Conservation (phyloP, 2,113 vertebrate genomes). For the Aplodontia rufa region DNA sequence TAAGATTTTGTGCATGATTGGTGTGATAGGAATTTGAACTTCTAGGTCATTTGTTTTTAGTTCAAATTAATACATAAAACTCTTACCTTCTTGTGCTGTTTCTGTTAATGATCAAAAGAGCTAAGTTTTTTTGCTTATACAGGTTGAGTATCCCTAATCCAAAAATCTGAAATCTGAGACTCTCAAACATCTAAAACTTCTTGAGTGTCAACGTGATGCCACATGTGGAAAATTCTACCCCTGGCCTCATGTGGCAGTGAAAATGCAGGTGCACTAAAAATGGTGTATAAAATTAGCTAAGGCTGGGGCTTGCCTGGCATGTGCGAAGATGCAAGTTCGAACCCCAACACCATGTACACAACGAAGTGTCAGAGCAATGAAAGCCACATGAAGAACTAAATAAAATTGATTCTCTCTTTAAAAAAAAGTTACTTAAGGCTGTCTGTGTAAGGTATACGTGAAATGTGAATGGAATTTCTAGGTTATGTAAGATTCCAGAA, state of each 20-base stretch:
- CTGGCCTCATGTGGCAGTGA: background rate
- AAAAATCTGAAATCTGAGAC: background rate
- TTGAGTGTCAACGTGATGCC: background rate
- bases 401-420: too few species aligned
- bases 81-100: background rate
- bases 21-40: conserved; percentile 38
- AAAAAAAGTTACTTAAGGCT: background rate
- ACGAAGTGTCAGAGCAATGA: too few species aligned
- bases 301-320: too few species aligned
- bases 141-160: background rate
- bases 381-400: too few species aligned
- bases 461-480: background rate
- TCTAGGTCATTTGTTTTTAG: conserved; percentile 65
- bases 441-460: background rate
- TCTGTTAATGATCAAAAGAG: conserved; percentile 29
- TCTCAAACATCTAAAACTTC: background rate
- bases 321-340: too few species aligned
- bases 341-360: too few species aligned
- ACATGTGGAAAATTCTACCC: background rate
- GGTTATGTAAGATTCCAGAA: background rate
- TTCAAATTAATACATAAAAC: conserved; percentile 38
- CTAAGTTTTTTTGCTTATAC: background rate
- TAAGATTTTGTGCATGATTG: conserved; percentile 47
- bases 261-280: background rate
- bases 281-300: background rate